Conservation (phyloP, 2,797 vertebrate genomes). For the Lophius americanus region DNA sequence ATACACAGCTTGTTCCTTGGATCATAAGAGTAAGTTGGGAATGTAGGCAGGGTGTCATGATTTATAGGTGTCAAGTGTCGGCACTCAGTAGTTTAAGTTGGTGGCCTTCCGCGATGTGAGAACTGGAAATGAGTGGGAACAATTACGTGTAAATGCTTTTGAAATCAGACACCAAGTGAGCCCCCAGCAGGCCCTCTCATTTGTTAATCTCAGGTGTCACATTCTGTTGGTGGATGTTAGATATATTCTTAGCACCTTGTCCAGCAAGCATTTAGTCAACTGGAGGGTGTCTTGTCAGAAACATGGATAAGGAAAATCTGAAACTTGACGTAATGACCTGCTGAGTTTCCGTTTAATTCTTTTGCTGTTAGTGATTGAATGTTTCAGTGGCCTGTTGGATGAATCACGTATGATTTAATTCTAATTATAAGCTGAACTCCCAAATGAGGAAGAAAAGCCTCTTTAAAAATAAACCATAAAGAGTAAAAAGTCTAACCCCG, state of each 20-base stretch:
- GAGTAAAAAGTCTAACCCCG: slow-evolving; percentile 1
- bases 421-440: slow-evolving; percentile 14
- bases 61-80: slow-evolving; percentile 58
- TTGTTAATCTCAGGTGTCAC: slow-evolving; percentile 49
- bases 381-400: slow-evolving; percentile 5
- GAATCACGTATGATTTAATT: slow-evolving; percentile 11
- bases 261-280: slow-evolving; percentile 6
- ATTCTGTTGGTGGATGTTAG: slow-evolving; percentile 43
- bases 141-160: slow-evolving; percentile 36
- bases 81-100: slow-evolving; percentile 33
- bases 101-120: slow-evolving; percentile 44
- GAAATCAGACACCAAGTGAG: slow-evolving; percentile 33
- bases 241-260: slow-evolving; percentile 35
- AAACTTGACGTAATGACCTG: slow-evolving; percentile 6
- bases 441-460: neutral
- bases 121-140: slow-evolving; percentile 41
- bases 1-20: slow-evolving; percentile 27
- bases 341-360: slow-evolving; percentile 6
- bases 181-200: slow-evolving; percentile 17
- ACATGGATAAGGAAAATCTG: neutral
- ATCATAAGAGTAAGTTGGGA: slow-evolving; percentile 33
- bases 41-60: slow-evolving; percentile 31
- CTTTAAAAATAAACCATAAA: neutral
- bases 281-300: slow-evolving; percentile 13
- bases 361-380: slow-evolving; percentile 20